Base-by-base conservation (phyloP, 1,140 invertebrate genomes). In the Tribolium madens region DNA sequence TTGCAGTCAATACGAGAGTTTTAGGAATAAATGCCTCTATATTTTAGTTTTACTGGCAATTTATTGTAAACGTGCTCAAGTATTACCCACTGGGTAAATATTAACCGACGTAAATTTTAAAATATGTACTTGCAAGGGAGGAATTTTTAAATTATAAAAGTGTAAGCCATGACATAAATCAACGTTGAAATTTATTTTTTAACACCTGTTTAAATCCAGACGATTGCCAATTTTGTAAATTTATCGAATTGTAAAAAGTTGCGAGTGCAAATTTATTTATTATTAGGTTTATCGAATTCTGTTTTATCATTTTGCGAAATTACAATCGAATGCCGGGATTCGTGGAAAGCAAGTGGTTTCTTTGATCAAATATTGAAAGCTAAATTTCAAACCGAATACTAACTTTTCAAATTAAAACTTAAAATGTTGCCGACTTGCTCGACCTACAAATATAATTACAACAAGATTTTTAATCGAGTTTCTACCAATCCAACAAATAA, bases 81-180 rank as follows among this genome's bases (percentile, higher is more conserved):
- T 21, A 64, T 10, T 33, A 2, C 26, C n/a, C 26, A 18, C 1
- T 14, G n/a, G 57, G 57, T 64, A 33, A 33, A 26, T 14, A 64
- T 18, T 33, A 64, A 64, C 57, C 26, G 21, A 33, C 57, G 14
- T 64, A 64, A 64, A 64, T 64, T 64, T 64, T 31, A 64, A 64
- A 42, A 42, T 42, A 42, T 26, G 6, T 42, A 42, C 6, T 7
- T 42, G 36, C 36, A 42, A 9, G 6, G 36, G 9, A 10, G 36
- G 36, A 42, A 42, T 42, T 42, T 42, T 42, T 42, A 42, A 42
- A 42, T 42, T 42, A 42, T 42, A 42, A 42, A 42, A 42, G 26
- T 31, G 26, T 31, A 31, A 31, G 36, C 36, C 36, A 42, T 7
- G 6, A 42, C 36, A 42, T 42, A 42, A 42, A 42, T 42, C 36